Evolutionary conservation across 1,140 invertebrate species (phyloP).

Genomic region (Frieseomelitta varia): DNA sequence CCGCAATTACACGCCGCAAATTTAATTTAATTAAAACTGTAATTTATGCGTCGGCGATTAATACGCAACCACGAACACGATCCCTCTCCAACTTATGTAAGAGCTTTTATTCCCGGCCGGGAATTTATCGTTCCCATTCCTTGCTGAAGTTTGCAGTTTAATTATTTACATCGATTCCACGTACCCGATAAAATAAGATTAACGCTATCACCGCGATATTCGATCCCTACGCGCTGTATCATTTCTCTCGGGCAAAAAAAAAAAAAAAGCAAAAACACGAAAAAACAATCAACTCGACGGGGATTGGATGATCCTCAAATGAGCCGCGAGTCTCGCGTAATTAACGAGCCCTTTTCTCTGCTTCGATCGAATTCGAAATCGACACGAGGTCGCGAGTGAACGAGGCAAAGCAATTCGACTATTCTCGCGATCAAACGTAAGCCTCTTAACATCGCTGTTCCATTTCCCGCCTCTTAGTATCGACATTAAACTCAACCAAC

Average conservation of each 20-base stretch:
- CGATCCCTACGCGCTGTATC: no score
- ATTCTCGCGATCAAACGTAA: constrained; percentile 50
- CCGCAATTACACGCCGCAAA: constrained; percentile 13
- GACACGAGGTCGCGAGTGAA: background rate
- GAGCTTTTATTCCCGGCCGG: background rate
- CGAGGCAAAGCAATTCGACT: constrained; percentile 24
- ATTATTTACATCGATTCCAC: constrained; percentile 16
- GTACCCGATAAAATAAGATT: constrained; percentile 3
- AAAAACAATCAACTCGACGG: background rate
- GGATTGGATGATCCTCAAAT: background rate
- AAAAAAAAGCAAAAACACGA: background rate
- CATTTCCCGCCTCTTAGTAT: constrained; percentile 19
- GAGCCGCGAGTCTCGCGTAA: background rate
- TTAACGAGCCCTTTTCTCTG: background rate
- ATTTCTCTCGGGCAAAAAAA: background rate
- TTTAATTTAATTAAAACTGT: constrained; percentile 22
- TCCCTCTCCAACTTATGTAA: background rate
- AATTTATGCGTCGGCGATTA: constrained; percentile 24
- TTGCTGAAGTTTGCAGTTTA: background rate
- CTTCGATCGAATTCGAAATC: background rate
- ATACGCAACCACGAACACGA: background rate
- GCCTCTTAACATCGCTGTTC: constrained; percentile 6
- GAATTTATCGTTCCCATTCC: background rate
- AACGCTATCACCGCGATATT: background rate
- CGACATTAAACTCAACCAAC: constrained; percentile 38